These are phyloP conservation scores for Argyrosomus japonicus DNA, from an alignment of 2,113 vertebrate species.

Conservation along the genomic window DNA sequence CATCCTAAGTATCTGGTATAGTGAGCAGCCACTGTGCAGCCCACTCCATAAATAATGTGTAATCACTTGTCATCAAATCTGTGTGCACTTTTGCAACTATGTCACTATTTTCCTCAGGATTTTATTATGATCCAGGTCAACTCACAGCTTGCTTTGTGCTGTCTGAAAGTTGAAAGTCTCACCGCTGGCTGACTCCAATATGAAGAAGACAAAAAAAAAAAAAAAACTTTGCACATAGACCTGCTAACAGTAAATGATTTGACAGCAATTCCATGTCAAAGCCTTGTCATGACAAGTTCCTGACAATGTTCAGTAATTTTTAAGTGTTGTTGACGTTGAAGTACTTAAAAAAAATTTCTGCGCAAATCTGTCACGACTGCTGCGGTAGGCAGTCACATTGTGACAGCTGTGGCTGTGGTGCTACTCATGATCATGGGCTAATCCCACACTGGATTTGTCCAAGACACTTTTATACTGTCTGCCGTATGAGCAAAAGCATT, in stretches of 20 bases:
- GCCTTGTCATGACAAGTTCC: slow-evolving; percentile 24
- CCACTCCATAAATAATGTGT: too few species aligned
- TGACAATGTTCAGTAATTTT: slow-evolving; percentile 37
- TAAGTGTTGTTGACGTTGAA: slow-evolving; percentile 32
- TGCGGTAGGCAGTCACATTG: not conserved
- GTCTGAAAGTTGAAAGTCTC: slow-evolving; percentile 8
- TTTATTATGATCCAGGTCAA: slow-evolving; percentile 43
- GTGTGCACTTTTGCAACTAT: slow-evolving; percentile 8
- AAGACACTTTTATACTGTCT: slow-evolving; percentile 4
- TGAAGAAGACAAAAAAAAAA: slow-evolving; percentile 4
- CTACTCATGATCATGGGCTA: slow-evolving; percentile 35
- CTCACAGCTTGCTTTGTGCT: slow-evolving; percentile 35
- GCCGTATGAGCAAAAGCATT: not conserved
- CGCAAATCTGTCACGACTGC: slow-evolving; percentile 26
- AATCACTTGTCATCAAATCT: not conserved
- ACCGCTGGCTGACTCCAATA: not conserved
- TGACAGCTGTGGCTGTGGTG: slow-evolving; percentile 29
- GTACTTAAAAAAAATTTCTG: slow-evolving; percentile 47
- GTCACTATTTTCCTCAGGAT: slow-evolving; percentile 29
- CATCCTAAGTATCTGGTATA: too few species aligned
- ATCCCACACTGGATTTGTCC: slow-evolving; percentile 18
- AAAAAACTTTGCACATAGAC: not conserved
- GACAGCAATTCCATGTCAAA: slow-evolving; percentile 22
- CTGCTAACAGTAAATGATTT: slow-evolving; percentile 24
- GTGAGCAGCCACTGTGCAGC: too few species aligned